Evolutionary conservation across 2,888 invertebrate genomes (phyloP).

Genomic region (Gisinianus flammeolus): DNA sequence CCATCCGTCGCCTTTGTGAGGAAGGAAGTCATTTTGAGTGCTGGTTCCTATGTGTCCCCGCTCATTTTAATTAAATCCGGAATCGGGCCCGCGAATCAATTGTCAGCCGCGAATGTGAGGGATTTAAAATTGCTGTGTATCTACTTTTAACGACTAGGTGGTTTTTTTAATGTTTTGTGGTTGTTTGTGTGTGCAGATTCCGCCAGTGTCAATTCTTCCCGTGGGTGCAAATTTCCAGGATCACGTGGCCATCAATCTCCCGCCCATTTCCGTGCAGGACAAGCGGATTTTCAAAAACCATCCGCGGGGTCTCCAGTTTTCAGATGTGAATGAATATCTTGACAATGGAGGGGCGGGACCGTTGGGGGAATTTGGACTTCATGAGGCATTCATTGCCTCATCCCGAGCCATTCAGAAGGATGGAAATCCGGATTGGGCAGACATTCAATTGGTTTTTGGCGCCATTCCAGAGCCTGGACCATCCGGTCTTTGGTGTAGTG

Average conservation of each 20-base stretch:
- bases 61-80: constrained; percentile 49
- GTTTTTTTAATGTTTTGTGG: no score
- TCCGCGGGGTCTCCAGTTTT: not conserved
- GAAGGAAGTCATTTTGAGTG: constrained; percentile 36
- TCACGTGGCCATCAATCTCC: constrained; percentile 5
- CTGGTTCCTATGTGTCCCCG: constrained; percentile 46
- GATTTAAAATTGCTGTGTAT: constrained; percentile 40
- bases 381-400: constrained; percentile 29
- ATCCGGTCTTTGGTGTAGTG: not conserved
- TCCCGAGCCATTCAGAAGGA: not conserved
- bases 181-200: no score
- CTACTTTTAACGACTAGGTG: no score
- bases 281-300: constrained; percentile 8
- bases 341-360: not conserved
- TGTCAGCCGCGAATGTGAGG: constrained; percentile 37
- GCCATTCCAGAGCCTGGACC: not conserved
- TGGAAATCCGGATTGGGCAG: constrained; percentile 9
- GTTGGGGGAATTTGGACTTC: not conserved
- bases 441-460: constrained; percentile 20
- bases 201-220: not conserved
- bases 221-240: constrained; percentile 17
- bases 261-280: not conserved
- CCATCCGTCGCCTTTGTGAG: constrained; percentile 40
- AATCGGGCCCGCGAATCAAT: constrained; percentile 44
- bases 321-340: not conserved